Evolutionary conservation across 2,888 invertebrate genomes (phyloP), one percentile per base, ranked within the genome.

Genomic region (Parnassius glacialis): DNA sequence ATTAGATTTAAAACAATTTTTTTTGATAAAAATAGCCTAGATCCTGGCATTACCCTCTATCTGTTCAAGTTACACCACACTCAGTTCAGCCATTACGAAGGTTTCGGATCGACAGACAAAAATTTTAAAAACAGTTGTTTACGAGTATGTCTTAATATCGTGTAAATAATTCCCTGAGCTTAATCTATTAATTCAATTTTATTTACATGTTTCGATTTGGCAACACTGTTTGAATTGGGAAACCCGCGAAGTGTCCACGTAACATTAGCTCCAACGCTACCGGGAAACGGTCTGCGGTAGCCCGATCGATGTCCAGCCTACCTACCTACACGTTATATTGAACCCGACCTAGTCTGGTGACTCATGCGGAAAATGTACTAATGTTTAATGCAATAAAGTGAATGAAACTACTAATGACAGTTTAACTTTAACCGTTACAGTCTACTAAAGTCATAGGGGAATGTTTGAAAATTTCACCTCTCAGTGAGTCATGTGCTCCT

Each of bases 191-290:
- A 2, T 20, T 20, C 20, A 20, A 20, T 2, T 20, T 20, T 20
- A 20, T 20, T 20, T 20, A 20, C 20, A 20, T 20, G 20, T 20
- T 20, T 20, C 20, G 20, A 20, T 41, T 34, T 52, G 58, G 52
- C 34, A 41, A 52, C 58, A 59, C 52, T 13, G 44, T 12, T 11
- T n/a, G 11, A 52, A 2, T 12, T 34, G 25, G 60, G 60, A 60
- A 60, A 50, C 60, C 60, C 50, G 48, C 50, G 12, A 10, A 54
- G 34, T 50, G 54, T 60, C 60, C 54, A 42, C 59, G 52, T 52
- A 58, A 58, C 44, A 16, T 9, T 52, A 58, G 25, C 51, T 13
- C 9, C 25, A 12, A 34, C 2, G 50, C 10, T 20, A 45, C 47
- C 45, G 45, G 59, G 59, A 59, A 59, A 44, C 52, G 3, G 13